phyloP scores from a whole-genome alignment of 2,888 invertebrate species.

The Melitaea athalia region DNA sequence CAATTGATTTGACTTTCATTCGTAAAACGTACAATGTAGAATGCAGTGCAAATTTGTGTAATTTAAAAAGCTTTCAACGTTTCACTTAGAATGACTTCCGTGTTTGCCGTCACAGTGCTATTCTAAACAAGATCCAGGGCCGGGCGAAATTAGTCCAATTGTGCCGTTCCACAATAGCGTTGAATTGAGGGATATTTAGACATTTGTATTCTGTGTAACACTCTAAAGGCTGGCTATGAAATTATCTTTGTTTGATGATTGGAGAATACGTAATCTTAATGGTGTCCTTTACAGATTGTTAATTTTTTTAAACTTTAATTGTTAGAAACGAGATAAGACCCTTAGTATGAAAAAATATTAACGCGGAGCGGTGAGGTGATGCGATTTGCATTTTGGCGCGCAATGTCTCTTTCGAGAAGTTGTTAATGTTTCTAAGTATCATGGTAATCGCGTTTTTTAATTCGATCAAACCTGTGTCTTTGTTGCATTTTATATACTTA shows the following conservation, averaged over 20 bases:
- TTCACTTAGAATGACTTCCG: slow-evolving; percentile 1
- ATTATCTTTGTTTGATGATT: background rate
- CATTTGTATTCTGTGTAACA: slow-evolving; percentile 2
- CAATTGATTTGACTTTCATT: background rate
- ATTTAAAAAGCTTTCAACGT: slow-evolving; percentile 4
- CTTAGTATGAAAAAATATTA: too few species aligned
- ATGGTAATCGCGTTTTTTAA: too few species aligned
- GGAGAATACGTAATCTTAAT: background rate
- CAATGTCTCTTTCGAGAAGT: too few species aligned
- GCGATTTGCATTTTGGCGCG: too few species aligned
- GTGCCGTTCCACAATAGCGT: slow-evolving; percentile 21
- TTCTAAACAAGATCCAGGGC: slow-evolving; percentile 24
- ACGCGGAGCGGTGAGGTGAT: too few species aligned
- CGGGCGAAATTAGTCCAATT: slow-evolving; percentile 28
- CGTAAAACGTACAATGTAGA: background rate
- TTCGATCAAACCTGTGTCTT: too few species aligned
- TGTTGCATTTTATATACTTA: too few species aligned
- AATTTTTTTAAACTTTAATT: too few species aligned
- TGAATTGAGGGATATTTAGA: slow-evolving; percentile 17
- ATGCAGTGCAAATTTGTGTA: background rate
- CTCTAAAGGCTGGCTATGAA: slow-evolving; percentile 4
- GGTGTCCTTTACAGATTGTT: too few species aligned
- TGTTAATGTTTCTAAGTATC: too few species aligned
- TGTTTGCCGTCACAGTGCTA: slow-evolving; percentile 19
- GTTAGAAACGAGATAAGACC: too few species aligned